These are phyloP conservation scores for Notodonta dromedarius DNA, from an alignment of 2,888 invertebrate species.

Conservation along the genomic window DNA sequence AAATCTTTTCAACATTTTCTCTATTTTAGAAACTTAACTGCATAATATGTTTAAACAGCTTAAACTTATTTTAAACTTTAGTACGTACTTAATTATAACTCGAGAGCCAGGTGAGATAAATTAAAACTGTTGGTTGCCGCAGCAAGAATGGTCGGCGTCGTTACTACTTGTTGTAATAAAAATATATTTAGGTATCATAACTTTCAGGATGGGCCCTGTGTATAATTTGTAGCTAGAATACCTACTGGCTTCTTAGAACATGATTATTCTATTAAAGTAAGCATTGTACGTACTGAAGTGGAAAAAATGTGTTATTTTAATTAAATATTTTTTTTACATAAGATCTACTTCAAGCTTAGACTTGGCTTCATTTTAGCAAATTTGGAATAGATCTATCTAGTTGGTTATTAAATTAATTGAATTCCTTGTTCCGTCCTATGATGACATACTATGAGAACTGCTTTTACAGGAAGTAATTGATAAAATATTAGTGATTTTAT, in stretches of 20 bases:
- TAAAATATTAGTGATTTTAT: too few species aligned
- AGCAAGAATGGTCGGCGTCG: constrained; percentile 18
- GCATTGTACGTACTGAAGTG: too few species aligned
- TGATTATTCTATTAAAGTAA: neutral
- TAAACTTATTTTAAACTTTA: constrained; percentile 33
- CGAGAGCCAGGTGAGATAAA: constrained; percentile 30
- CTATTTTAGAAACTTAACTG: neutral
- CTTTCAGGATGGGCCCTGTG: constrained; percentile 11
- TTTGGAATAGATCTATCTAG: too few species aligned
- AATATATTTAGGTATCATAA: constrained; percentile 15
- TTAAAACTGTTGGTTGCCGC: constrained; percentile 29
- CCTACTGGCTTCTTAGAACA: constrained; percentile 1
- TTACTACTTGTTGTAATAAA: constrained; percentile 25
- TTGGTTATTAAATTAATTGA: too few species aligned
- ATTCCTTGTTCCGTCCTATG: too few species aligned
- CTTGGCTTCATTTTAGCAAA: too few species aligned
- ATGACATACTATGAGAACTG: too few species aligned
- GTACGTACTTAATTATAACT: constrained; percentile 32
- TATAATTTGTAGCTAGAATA: constrained; percentile 7
- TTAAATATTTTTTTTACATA: too few species aligned
- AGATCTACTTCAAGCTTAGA: too few species aligned
- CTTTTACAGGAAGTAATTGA: too few species aligned
- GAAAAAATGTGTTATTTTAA: too few species aligned
- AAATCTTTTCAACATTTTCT: neutral
- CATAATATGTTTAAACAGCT: constrained; percentile 28